Evolutionary conservation across 35 echinoderm and acorn worm genomes (phyloP), one percentile per base, ranked within the genome.

Genomic region (Acanthaster planci): DNA sequence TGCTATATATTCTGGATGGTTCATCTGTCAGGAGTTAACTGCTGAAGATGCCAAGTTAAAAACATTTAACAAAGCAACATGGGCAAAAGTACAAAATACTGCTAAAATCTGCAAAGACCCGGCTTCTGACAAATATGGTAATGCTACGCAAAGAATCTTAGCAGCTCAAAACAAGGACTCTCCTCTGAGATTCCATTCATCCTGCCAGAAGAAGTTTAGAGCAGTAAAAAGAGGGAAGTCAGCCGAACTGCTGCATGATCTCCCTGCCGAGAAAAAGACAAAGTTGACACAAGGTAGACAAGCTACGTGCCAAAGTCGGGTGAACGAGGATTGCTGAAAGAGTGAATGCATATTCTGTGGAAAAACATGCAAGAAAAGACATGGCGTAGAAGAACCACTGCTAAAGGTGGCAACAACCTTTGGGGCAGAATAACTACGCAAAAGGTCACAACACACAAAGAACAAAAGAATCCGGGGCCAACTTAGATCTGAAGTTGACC

Each of bases 401-500:
- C 15, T 79, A 7, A 87, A 87, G 57, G 50, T 94, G 78, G 77
- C 84, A 5, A 95, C 88, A 84, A 0, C 77, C 78, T 76, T 26
- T 55, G 88, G 93, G 1, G 90, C 88, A 57, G 52, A 90, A 21
- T 90, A 59, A 77, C 78, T 90, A 39, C 40, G 18, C 38, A 57
- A 94, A 9, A 21, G 88, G 53, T 57, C 78, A 21, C n/a, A 80
- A 12, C 51, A 16, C 83, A 90, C 93, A 38, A 78, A 68, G 40
- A 95, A 95, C 60, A 40, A 95, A 27, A 36, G 76, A 6, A 88
- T 93, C 76, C 88, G 88, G 47, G 80, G 75, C 78, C 57, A 88
- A 72, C 52, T 85, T 78, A 39, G 76, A 53, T 88, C 31, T 84
- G 81, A 76, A 21, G 86, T 84, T 29, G 91, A 93, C 76, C 56